A percentile compares a stretch with the other conserved stretches of the same genome.
Conservation (phyloP, 92 coral and sea anemone genomes). For the Zoanthus solanderi region DNA sequence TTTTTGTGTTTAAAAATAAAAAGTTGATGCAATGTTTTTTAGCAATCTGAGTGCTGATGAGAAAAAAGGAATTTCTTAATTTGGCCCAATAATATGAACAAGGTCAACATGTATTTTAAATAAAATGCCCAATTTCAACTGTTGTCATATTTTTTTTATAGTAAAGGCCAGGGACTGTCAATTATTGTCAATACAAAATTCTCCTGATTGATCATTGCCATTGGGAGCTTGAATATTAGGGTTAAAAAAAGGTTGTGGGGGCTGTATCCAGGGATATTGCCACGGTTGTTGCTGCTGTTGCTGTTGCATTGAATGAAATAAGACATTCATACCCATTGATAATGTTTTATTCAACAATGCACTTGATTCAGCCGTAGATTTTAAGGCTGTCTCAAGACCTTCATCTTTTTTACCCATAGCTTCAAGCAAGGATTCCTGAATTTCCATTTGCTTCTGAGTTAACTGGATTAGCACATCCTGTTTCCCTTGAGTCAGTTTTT, state of each 20-base stretch:
- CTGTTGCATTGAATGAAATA: constrained; percentile 52
- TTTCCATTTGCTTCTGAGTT: constrained; percentile 49
- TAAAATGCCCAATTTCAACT: not conserved
- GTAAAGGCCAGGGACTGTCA: not conserved
- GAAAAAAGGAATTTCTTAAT: not conserved
- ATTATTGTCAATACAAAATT: not conserved
- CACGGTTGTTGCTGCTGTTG: constrained; percentile 11
- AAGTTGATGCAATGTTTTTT: not conserved
- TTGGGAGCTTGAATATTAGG: not conserved
- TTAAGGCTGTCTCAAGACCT: constrained; percentile 54
- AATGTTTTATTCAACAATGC: constrained; percentile 40
- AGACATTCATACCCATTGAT: constrained; percentile 50
- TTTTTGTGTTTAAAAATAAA: not conserved
- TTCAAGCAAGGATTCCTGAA: constrained; percentile 52
- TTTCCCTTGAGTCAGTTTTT: constrained; percentile 43
- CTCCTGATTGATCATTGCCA: not conserved
- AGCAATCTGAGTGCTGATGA: not conserved
- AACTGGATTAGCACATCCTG: constrained; percentile 44
- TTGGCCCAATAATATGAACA: not conserved
- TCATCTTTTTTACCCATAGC: constrained; percentile 52
- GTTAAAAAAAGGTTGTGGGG: constrained; percentile 1
- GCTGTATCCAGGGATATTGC: constrained; percentile 28
- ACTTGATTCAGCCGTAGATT: constrained; percentile 51
- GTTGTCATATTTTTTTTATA: not conserved
- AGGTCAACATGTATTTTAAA: not conserved